These are phyloP conservation scores for Notoglanidium macrostoma DNA, from an alignment of 2,797 vertebrate genomes.

Conservation along the genomic window DNA sequence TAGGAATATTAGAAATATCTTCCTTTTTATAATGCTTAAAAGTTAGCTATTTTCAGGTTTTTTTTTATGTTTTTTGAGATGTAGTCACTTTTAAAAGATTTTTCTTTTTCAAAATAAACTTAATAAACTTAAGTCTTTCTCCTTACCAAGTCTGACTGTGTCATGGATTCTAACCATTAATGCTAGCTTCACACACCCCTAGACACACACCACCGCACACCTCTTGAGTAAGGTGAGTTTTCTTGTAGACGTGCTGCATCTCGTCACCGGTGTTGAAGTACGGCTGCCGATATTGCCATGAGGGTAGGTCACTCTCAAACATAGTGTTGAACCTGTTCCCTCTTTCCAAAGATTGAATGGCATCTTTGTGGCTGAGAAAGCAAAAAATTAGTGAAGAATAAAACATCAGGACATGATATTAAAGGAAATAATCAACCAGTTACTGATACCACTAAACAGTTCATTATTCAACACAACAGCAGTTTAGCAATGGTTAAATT, in stretches of 20 bases:
- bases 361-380: constrained; percentile 75
- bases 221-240: constrained; percentile 81
- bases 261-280: constrained; percentile 76
- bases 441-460: neutral
- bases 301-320: constrained; percentile 77
- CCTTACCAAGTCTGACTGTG: neutral
- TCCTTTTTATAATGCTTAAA: neutral
- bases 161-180: neutral
- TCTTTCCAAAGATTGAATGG: constrained; percentile 79
- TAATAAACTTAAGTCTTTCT: neutral
- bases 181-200: neutral
- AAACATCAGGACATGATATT: neutral
- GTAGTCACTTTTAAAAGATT: neutral
- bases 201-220: constrained; percentile 60
- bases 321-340: constrained; percentile 82
- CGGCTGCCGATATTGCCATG: constrained; percentile 65
- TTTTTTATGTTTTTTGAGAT: neutral
- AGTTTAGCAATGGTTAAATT: neutral
- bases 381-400: neutral
- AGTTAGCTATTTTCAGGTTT: neutral
- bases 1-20: neutral
- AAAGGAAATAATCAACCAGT: neutral
- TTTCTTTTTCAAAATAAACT: neutral
- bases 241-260: constrained; percentile 82
- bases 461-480: neutral